phyloP scores from a whole-genome alignment of 53 echinoderm and acorn worm species.

The Paelopatides confundens region DNA sequence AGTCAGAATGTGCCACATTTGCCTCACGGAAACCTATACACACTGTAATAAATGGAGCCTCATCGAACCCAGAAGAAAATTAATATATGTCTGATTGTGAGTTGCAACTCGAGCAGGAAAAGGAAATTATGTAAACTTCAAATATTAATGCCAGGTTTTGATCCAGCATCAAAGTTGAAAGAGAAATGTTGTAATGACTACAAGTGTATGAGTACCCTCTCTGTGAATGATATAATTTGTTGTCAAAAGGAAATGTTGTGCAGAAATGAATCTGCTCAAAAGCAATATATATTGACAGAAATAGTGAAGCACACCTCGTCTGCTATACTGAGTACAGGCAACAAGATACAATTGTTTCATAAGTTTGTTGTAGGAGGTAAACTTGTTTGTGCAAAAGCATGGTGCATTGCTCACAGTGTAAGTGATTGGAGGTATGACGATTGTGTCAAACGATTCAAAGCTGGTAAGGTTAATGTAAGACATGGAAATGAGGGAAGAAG shows the following conservation, averaged over 20 bases:
- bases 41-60: too few species aligned
- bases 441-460: constrained; percentile 16
- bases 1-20: not conserved
- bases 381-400: constrained; percentile 35
- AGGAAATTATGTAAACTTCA: not conserved
- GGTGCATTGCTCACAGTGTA: constrained; percentile 47
- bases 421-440: constrained; percentile 22
- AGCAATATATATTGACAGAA: constrained; percentile 36
- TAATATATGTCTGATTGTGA: not conserved
- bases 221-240: not conserved
- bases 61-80: too few species aligned
- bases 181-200: constrained; percentile 12
- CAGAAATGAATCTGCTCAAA: constrained; percentile 29
- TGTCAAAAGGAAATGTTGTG: constrained; percentile 10
- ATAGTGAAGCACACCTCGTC: constrained; percentile 23
- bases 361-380: constrained; percentile 40
- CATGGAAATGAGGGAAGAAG: constrained; percentile 38
- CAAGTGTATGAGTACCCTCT: constrained; percentile 18
- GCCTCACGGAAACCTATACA: too few species aligned
- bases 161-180: not conserved
- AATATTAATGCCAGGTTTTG: not conserved
- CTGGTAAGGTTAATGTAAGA: not conserved
- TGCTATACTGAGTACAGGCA: not conserved
- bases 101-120: not conserved
- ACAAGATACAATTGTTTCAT: not conserved